Evolutionary conservation across 2,113 vertebrate species (phyloP), one percentile per base, ranked within the genome.

Genomic region (Crotalus helleri): DNA sequence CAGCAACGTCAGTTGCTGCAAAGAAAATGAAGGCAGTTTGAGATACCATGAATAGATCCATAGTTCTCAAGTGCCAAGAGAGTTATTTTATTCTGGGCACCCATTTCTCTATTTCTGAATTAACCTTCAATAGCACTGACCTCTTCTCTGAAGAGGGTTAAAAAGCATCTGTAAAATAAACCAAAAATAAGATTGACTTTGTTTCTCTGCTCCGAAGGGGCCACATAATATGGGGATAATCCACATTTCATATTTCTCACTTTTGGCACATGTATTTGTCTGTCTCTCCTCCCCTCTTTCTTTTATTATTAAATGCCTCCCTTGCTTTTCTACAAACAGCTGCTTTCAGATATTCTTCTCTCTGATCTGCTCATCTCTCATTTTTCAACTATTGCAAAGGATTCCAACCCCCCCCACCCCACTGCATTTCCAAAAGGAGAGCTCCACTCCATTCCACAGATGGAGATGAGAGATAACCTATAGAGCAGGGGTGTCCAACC

Each of bases 341-440:
- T 97, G 96, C 94, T 96, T 95, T 94, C 92, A 94, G 91, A 94
- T 95, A 95, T 94, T 93, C 91, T 91, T 21, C 94, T 93, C 93
- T 94, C 96, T 95, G 92, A 90, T 95, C 95, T 94, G 87, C 90
- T 94, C 95, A 93, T 85, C 92, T 93, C 92, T 95, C 92, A 94
- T 89, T 96, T 92, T 92, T 95, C 94, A 96, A 26, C 92, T 94
- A 94, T 88, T 88, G 94, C 93, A 95, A 64, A 96, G 44, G 53
- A 90, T 2, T 0, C 19, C 94, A 94, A 89, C 93, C 93, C 96
- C 94, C 91, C 88, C 93, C 95, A 96, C 93, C 12, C 26, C 61
- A 5, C 96, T 97, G 96, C 93, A 64, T 95, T 96, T 95, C 74
- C 54, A 93, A 92, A 94, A 94, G 59, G 74, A 69, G 92, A 26